Percentiles rank a stretch among this genome's conserved stretches.
phyloP scores from a whole-genome alignment of 1,140 invertebrate genomes.

The Diabrotica virgifera region DNA sequence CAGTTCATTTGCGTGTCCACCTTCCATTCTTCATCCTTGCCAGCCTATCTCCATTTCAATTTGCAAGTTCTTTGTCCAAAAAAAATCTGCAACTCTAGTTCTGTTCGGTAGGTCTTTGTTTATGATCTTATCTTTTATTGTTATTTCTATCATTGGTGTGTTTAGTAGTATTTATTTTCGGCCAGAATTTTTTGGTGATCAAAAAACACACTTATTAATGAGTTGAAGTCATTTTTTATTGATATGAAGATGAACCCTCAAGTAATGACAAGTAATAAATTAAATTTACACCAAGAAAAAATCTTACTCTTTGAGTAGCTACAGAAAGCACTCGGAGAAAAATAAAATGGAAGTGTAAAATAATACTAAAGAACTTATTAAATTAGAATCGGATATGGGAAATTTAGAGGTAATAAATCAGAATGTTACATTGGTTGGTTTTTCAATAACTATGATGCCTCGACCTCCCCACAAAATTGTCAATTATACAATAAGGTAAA shows the following conservation, averaged over 20 bases:
- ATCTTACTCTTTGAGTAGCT: slow-evolving; percentile 9
- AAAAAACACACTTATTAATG: slow-evolving; percentile 13
- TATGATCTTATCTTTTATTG: no score
- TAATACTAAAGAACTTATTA: neutral
- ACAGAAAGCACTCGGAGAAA: slow-evolving; percentile 13
- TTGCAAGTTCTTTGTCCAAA: no score
- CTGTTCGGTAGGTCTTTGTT: no score
- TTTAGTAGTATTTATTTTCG: no score
- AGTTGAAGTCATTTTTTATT: slow-evolving; percentile 6
- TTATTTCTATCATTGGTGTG: no score
- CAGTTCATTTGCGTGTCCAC: no score
- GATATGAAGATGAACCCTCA: slow-evolving; percentile 16
- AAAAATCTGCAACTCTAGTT: no score
- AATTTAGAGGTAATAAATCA: slow-evolving; percentile 5
- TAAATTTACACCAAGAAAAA: slow-evolving; percentile 5
- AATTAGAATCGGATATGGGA: neutral
- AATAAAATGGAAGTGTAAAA: neutral
- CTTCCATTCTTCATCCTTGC: no score
- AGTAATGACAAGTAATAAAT: slow-evolving; percentile 14
- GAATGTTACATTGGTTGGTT: slow-evolving; percentile 11
- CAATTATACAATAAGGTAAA: slow-evolving; percentile 22
- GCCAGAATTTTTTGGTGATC: slow-evolving; percentile 10
- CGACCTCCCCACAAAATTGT: slow-evolving; percentile 21
- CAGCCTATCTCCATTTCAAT: no score
- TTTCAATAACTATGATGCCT: slow-evolving; percentile 20